Conservation (phyloP, 2,797 vertebrate species). For the Anguilla pacifica region DNA sequence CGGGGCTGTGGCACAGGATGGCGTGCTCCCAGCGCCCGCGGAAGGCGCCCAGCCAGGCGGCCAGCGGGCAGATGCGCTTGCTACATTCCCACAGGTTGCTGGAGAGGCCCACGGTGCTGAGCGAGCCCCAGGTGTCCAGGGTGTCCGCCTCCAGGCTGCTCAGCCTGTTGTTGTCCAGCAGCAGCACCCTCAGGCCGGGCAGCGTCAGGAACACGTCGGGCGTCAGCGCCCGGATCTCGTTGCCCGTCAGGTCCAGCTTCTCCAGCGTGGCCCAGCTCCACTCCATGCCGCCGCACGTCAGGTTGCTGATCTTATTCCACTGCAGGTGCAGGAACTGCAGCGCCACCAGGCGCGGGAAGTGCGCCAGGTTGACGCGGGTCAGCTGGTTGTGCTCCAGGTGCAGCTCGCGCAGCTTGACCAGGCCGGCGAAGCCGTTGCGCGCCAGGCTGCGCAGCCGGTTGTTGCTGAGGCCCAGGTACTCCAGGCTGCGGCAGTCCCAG, state of each 20-base stretch:
- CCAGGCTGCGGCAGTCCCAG: slow-evolving; percentile 98
- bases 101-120: slow-evolving; percentile 89
- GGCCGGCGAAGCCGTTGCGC: slow-evolving; percentile 96
- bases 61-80: slow-evolving; percentile 92
- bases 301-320: slow-evolving; percentile 98
- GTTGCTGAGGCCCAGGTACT: slow-evolving; percentile 96
- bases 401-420: slow-evolving; percentile 97
- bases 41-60: slow-evolving; percentile 93
- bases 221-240: slow-evolving; percentile 90
- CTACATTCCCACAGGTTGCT: slow-evolving; percentile 99
- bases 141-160: slow-evolving; percentile 86
- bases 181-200: slow-evolving; percentile 93
- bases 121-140: slow-evolving; percentile 85
- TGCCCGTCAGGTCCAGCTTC: slow-evolving; percentile 95
- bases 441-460: slow-evolving; percentile 96
- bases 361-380: slow-evolving; percentile 98
- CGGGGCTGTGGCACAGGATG: slow-evolving; percentile 92
- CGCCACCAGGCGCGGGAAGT: slow-evolving; percentile 94
- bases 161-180: slow-evolving; percentile 98
- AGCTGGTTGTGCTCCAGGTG: slow-evolving; percentile 99
- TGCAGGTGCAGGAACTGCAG: slow-evolving; percentile 96
- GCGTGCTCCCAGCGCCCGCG: slow-evolving; percentile 97
- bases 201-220: slow-evolving; percentile 92
- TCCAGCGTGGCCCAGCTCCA: slow-evolving; percentile 97
- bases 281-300: slow-evolving; percentile 95